Base-by-base conservation (phyloP, 1,140 invertebrate genomes). In the Hypothenemus hampei region DNA sequence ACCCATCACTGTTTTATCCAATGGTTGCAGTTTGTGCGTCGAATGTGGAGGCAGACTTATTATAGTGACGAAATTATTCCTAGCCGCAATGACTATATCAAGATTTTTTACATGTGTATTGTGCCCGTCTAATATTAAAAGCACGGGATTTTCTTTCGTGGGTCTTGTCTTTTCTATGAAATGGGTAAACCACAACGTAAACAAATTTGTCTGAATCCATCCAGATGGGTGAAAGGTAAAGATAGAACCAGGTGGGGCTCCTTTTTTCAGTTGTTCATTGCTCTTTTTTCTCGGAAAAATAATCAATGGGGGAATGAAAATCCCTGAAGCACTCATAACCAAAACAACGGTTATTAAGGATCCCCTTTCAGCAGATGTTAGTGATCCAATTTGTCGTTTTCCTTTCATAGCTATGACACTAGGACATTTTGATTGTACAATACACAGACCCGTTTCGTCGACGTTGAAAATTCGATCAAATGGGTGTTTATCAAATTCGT, bases 1-100 rank as follows among this genome's bases (percentile, higher is more conserved):
- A n/a, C n/a, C n/a, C n/a, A n/a, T n/a, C n/a, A n/a, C n/a, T n/a
- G n/a, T n/a, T n/a, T n/a, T n/a, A n/a, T n/a, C n/a, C 6, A 70
- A 54, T 13, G 72, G 70, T 44, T 74, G 70, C 66, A 73, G 40
- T 19, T 64, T 60, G 55, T 71, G 66, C 2, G 61, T 67, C 15
- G 40, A 57, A 40, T 72, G 69, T 8, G 69, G 65, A 13, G 71
- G 68, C 4, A 72, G 55, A 22, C 35, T 65, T 7, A 69, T 10
- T 13, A 72, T 58, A 11, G 51, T 52, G 4, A 65, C 51, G 43
- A 62, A 40, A 45, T 70, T 67, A 48, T 64, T 50, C 50, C 57
- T 54, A 10, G 65, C 62, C 15, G 45, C 26, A 15, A 58, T 35
- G 13, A 70, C 58, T 7, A 63, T 48, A 7, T 69, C 58, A 7